A percentile compares a stretch with the other conserved stretches of the same genome.
Conservation (phyloP, 2,113 vertebrate genomes). For the Actenoides lindsayi region DNA sequence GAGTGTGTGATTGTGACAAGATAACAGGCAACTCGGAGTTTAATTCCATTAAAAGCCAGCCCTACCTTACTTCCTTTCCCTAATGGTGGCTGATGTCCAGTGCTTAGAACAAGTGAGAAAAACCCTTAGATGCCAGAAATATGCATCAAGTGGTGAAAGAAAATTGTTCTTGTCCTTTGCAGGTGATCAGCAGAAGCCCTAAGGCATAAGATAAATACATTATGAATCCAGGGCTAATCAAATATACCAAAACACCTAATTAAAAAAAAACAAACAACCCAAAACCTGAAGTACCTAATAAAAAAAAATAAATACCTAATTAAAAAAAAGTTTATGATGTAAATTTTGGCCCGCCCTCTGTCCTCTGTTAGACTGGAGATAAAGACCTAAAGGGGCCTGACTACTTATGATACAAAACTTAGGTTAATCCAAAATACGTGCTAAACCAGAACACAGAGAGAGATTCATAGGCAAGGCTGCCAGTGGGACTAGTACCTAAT, state of each 20-base stretch:
- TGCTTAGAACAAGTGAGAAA: conserved; percentile 12
- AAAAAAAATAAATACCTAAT: not conserved
- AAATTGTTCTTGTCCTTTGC: conserved; percentile 1
- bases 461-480: not conserved
- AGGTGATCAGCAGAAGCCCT: not conserved
- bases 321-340: not conserved
- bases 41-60: conserved; percentile 60
- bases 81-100: conserved; percentile 40
- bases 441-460: not conserved
- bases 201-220: not conserved
- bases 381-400: not conserved
- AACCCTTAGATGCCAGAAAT: conserved; percentile 39
- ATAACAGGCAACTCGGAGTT: conserved; percentile 34
- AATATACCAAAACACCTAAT: not conserved
- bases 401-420: not conserved
- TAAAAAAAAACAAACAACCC: not conserved
- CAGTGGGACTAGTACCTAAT: not conserved
- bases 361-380: not conserved
- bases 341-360: not conserved
- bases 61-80: not conserved
- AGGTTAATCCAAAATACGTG: not conserved
- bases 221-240: not conserved
- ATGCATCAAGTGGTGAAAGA: conserved; percentile 21
- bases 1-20: conserved; percentile 3
- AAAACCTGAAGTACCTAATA: not conserved